phyloP scores from a whole-genome alignment of 2,888 invertebrate species.

The Ichneumoninae sp. region DNA sequence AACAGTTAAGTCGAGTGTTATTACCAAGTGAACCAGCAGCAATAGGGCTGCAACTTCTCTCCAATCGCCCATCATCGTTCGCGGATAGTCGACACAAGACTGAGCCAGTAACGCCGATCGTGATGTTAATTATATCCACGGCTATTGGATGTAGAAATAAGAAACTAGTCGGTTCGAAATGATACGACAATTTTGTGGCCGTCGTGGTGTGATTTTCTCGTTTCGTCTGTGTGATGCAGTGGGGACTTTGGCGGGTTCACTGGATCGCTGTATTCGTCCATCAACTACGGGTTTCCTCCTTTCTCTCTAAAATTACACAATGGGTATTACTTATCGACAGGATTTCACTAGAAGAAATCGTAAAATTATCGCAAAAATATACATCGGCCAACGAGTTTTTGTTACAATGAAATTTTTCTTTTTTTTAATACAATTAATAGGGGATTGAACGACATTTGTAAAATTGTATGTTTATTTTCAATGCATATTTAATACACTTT shows the following conservation, averaged over 20 bases:
- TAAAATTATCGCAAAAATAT: conserved; percentile 25
- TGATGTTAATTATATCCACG: conserved; percentile 78
- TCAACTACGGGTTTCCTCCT: conserved; percentile 79
- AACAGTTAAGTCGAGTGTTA: conserved; percentile 7
- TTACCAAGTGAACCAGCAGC: conserved; percentile 76
- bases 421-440: not conserved
- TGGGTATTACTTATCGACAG: conserved; percentile 11
- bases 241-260: conserved; percentile 55
- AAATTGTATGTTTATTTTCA: too few relatives aligned
- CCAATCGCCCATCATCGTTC: conserved; percentile 71
- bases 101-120: conserved; percentile 69
- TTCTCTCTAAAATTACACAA: conserved; percentile 75
- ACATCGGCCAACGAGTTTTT: not conserved
- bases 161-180: conserved; percentile 74
- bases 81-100: conserved; percentile 70
- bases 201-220: conserved; percentile 34
- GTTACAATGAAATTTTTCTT: not conserved
- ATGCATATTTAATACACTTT: not conserved
- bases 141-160: conserved; percentile 66
- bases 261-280: conserved; percentile 63
- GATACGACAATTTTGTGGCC: conserved; percentile 77
- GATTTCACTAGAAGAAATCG: conserved; percentile 35
- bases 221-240: conserved; percentile 20
- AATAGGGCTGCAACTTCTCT: conserved; percentile 64
- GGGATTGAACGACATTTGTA: too few relatives aligned